Evolutionary conservation across 2,888 invertebrate species (phyloP).

Genomic region (Nomada flava): DNA sequence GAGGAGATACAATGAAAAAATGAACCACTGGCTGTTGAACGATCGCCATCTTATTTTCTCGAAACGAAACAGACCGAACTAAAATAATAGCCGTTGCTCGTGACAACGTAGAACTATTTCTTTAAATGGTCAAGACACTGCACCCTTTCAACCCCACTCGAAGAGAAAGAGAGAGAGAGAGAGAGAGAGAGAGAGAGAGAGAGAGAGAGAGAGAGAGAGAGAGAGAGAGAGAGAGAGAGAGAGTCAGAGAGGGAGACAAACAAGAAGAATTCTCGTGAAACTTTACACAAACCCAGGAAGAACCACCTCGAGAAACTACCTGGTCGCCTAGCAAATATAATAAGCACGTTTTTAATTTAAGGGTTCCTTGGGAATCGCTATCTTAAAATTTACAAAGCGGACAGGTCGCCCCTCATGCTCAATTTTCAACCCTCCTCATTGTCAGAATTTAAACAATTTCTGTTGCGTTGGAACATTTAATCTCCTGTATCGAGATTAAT

Average conservation of each 20-base stretch:
- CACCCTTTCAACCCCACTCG: slow-evolving; percentile 72
- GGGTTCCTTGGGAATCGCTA: slow-evolving; percentile 20
- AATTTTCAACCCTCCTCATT: slow-evolving; percentile 9
- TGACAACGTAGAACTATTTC: background rate
- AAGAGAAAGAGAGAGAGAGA: slow-evolving; percentile 51
- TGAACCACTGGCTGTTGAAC: slow-evolving; percentile 8
- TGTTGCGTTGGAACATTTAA: background rate
- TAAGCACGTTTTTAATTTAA: slow-evolving; percentile 46
- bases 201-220: background rate
- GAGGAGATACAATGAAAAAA: slow-evolving; percentile 19
- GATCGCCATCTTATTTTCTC: slow-evolving; percentile 34
- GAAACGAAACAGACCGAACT: background rate
- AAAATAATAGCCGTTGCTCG: background rate
- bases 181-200: background rate
- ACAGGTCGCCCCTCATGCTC: slow-evolving; percentile 36
- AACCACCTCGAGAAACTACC: slow-evolving; percentile 37
- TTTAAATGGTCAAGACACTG: slow-evolving; percentile 38
- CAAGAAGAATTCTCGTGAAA: slow-evolving; percentile 17
- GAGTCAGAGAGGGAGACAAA: background rate
- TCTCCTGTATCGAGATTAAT: too few relatives aligned
- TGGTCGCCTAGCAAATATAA: slow-evolving; percentile 54
- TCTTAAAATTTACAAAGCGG: slow-evolving; percentile 40
- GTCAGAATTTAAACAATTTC: background rate
- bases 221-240: slow-evolving; percentile 43
- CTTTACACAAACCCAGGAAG: slow-evolving; percentile 49